Base-by-base conservation (phyloP, 2,888 invertebrate species). In the Chymomyza amoena region DNA sequence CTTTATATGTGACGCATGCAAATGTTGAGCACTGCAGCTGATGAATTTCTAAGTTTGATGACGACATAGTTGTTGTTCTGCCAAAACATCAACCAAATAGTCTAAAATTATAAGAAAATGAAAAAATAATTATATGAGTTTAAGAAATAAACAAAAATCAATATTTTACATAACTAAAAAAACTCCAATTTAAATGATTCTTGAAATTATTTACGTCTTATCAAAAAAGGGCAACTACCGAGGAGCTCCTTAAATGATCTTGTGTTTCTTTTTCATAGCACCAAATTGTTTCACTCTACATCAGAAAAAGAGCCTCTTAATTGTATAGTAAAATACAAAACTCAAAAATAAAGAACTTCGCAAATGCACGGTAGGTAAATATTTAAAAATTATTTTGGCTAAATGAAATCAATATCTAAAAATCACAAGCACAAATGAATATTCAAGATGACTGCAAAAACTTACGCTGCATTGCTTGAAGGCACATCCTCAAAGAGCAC, bases 381-480 rank as follows among this genome's bases (percentile, higher is more conserved):
- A 25, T 25, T 25, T 25, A 25, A 25, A 25, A 25, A 4, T 3
- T 25, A 3, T 25, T 25, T 25, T 3, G 4, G 2, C 25, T 25
- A 25, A 25, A 25, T 25, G 25, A 36, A 36, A 4, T 6, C 36
- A 28, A 36, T 10, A 60, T 28, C 6, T 7, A 60, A 60, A 25
- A 25, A 18, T 50, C 15, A 36, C 16, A 45, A 9, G 36, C 28
- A 2, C n/a, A n/a, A n/a, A n/a, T n/a, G n/a, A n/a, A n/a, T n/a
- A n/a, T n/a, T 6, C 51, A 51, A 6, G 16, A 51, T 13, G n/a
- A n/a, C 18, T 54, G n/a, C 6, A 7, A 16, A 32, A 73, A 90
- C 91, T 91, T 90, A 91, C 91, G 91, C 84, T 70, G 86, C 89
- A 69, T 89, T 88, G 73, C 90, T 91, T 25, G 89, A 85, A 64